A percentile compares a stretch with the other conserved stretches of the same genome.
Evolutionary conservation across 2,888 invertebrate genomes (phyloP).

Genomic region (Digitonthophagus gazella): DNA sequence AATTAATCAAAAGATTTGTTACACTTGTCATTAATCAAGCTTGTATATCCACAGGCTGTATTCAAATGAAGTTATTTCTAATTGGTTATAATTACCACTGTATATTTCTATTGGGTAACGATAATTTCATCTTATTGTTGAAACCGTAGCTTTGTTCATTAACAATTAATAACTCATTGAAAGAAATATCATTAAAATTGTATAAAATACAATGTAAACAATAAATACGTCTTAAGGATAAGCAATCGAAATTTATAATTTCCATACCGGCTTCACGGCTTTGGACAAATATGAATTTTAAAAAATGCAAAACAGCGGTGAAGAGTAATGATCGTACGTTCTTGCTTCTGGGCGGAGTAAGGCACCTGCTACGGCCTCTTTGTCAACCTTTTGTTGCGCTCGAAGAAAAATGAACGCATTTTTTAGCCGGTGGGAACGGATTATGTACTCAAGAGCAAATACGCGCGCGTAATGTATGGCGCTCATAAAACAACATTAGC

Average conservation of each 20-base stretch:
- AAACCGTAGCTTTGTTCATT: background rate
- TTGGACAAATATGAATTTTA: background rate
- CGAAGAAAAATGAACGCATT: conserved; percentile 15
- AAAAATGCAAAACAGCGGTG: background rate
- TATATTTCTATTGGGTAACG: background rate
- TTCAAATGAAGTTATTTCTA: background rate
- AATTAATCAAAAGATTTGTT: background rate
- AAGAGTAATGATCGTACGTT: background rate
- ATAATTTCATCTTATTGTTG: background rate
- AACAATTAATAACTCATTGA: background rate
- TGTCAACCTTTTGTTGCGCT: background rate
- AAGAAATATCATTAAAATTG: background rate
- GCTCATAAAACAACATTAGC: background rate
- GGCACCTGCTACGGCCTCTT: background rate
- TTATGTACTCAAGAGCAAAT: background rate
- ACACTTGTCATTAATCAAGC: background rate
- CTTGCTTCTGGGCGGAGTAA: background rate
- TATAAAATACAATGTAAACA: too few relatives aligned
- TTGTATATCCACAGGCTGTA: background rate
- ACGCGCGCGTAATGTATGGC: background rate
- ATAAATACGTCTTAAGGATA: background rate
- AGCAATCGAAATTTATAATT: background rate
- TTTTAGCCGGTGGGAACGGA: conserved; percentile 2
- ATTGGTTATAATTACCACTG: background rate
- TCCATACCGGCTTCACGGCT: background rate